Evolutionary conservation across 1,140 invertebrate genomes (phyloP).

Genomic region (Lordiphosa clarofinis): DNA sequence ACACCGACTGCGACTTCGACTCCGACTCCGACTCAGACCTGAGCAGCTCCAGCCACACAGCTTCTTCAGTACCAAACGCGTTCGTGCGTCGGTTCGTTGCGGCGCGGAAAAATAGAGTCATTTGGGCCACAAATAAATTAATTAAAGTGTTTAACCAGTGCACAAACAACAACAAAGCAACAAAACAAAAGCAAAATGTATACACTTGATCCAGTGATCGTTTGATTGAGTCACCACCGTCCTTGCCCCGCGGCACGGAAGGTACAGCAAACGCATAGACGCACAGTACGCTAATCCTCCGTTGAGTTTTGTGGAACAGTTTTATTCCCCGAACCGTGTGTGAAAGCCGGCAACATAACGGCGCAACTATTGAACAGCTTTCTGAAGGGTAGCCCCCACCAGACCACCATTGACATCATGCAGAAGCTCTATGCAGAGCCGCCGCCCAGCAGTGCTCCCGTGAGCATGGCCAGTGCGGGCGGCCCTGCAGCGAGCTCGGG

Average conservation of each 20-base stretch:
- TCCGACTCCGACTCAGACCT: slow-evolving; percentile 15
- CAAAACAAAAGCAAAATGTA: slow-evolving; percentile 23
- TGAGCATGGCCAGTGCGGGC: slow-evolving; percentile 73
- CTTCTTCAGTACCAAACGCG: slow-evolving; percentile 62
- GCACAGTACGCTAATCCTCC: slow-evolving; percentile 16
- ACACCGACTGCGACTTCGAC: slow-evolving; percentile 5
- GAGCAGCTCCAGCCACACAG: slow-evolving; percentile 25
- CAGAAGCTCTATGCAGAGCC: slow-evolving; percentile 81
- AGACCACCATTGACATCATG: slow-evolving; percentile 79
- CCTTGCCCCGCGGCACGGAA: neutral
- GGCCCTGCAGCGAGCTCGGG: slow-evolving; percentile 47
- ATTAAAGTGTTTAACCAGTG: slow-evolving; percentile 64
- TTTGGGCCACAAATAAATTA: slow-evolving; percentile 59
- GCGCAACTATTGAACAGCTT: slow-evolving; percentile 78
- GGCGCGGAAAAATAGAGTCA: slow-evolving; percentile 35
- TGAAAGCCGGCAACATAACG: slow-evolving; percentile 78
- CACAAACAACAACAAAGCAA: slow-evolving; percentile 47
- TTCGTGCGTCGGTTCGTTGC: slow-evolving; percentile 74
- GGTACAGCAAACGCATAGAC: too few species aligned
- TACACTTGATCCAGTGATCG: slow-evolving; percentile 10
- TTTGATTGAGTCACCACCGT: slow-evolving; percentile 8
- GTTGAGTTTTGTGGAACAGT: slow-evolving; percentile 25
- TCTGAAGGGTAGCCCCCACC: slow-evolving; percentile 78
- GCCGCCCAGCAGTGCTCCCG: slow-evolving; percentile 71
- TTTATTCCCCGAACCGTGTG: slow-evolving; percentile 40